Conservation (phyloP, 2,888 invertebrate genomes). For the Thalpophila matura region DNA sequence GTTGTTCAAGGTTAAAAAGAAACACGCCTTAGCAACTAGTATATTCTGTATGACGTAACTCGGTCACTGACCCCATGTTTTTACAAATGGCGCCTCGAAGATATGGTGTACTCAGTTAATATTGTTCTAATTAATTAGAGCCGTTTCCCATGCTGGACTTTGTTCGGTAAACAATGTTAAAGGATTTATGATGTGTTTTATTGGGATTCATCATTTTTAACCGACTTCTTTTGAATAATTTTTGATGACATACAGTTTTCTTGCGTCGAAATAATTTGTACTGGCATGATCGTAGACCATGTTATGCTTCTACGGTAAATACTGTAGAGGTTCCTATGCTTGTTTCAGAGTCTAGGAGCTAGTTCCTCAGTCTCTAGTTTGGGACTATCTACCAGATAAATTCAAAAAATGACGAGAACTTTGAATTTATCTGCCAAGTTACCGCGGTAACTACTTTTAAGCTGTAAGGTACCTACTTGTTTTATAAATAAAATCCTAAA, state of each 20-base stretch:
- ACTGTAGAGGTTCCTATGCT: no score
- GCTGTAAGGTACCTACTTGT: no score
- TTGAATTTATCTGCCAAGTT: no score
- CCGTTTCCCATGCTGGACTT: slow-evolving; percentile 43
- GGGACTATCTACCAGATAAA: no score
- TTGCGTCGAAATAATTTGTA: neutral
- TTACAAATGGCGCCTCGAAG: slow-evolving; percentile 68
- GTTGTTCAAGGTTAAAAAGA: slow-evolving; percentile 66
- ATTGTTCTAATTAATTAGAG: slow-evolving; percentile 63
- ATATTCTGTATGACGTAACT: slow-evolving; percentile 68
- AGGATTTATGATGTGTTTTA: slow-evolving; percentile 30
- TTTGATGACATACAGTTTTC: no score
- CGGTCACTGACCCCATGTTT: slow-evolving; percentile 63
- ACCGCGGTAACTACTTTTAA: no score
- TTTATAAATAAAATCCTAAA: no score
- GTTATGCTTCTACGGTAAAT: no score
- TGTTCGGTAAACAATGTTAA: slow-evolving; percentile 21
- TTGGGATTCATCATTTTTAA: neutral
- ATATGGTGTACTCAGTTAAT: slow-evolving; percentile 58
- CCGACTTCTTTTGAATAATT: no score
- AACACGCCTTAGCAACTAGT: slow-evolving; percentile 61
- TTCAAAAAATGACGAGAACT: no score
- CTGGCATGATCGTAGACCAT: neutral
- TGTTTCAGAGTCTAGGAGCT: no score
- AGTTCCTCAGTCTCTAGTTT: no score